Conservation (phyloP, 2,113 vertebrate species). For the Sander lucioperca region DNA sequence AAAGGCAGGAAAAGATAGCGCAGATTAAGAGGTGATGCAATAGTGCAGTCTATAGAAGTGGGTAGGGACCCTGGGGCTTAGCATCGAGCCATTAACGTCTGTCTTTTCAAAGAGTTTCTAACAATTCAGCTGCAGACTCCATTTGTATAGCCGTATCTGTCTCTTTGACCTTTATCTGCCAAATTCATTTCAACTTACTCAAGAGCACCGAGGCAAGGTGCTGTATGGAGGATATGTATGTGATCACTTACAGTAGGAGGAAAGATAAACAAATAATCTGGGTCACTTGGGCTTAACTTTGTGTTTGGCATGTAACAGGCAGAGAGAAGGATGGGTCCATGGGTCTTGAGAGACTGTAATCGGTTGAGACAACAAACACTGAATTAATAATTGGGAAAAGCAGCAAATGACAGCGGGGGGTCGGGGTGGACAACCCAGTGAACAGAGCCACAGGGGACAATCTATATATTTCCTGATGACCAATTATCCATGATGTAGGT, state of each 20-base stretch:
- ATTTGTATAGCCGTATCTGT: slow-evolving; percentile 18
- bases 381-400: slow-evolving; percentile 78
- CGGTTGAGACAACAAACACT: slow-evolving; percentile 67
- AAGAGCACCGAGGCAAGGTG: slow-evolving; percentile 30
- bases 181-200: slow-evolving; percentile 25
- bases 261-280: slow-evolving; percentile 64
- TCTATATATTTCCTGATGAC: slow-evolving; percentile 16
- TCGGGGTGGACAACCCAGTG: slow-evolving; percentile 30
- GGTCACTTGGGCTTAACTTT: slow-evolving; percentile 64
- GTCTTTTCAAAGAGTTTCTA: slow-evolving; percentile 49
- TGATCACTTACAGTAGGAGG: slow-evolving; percentile 58
- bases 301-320: slow-evolving; percentile 60
- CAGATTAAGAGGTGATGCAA: slow-evolving; percentile 13
- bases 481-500: slow-evolving; percentile 15
- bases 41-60: slow-evolving; percentile 35
- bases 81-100: slow-evolving; percentile 41
- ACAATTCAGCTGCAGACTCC: slow-evolving; percentile 20
- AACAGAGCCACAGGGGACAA: slow-evolving; percentile 52
- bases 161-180: slow-evolving; percentile 19
- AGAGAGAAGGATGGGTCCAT: slow-evolving; percentile 53
- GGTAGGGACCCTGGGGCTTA: slow-evolving; percentile 17
- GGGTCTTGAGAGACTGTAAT: slow-evolving; percentile 62
- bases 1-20: slow-evolving; percentile 21
- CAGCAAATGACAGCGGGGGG: slow-evolving; percentile 63
- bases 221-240: slow-evolving; percentile 30